Base-by-base conservation (phyloP, 2,113 vertebrate species). In the Anoura caudifer region DNA sequence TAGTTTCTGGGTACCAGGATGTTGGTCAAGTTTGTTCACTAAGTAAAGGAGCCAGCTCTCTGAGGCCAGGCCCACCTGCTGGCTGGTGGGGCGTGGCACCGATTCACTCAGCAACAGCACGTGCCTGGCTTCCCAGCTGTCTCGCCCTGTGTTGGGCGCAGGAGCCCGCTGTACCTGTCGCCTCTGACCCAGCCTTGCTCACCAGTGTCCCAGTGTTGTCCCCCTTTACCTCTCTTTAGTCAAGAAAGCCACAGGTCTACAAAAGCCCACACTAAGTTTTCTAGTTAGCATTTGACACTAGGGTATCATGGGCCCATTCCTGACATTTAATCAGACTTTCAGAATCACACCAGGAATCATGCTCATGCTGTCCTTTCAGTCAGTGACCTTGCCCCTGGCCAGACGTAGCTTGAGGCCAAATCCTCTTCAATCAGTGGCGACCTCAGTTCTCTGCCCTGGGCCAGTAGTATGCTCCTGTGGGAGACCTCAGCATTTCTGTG, bases 1-100 rank as follows among this genome's bases (percentile, higher is more conserved):
- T 80, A n/a, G 59, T 84, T 76, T 81, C 85, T 95, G 85, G 90
- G 94, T 28, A 70, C 87, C 92, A 94, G 94, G 67, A 95, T 86
- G 81, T 69, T 69, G 52, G 54, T 93, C 65, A 36, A 12, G n/a
- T 75, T 41, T 79, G 59, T 77, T 85, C 61, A 63, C 72, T 45
- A 33, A n/a, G 31, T 19, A 41, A 50, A 38, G 20, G 24, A 28
- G 50, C 67, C n/a, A 6, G 84, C 83, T 83, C 61, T 82, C 47
- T 86, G 69, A 5, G 8, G 24, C 43, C 43, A 28, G 17, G 19
- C 7, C 41, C 45, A 26, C 19, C 9, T 47, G 31, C 87, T 92
- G 70, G 56, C 89, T 41, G 81, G 50, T 10, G 4, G 31, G 4
- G 7, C 26, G n/a, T 81, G 72, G 63, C 26, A 0, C 67, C 5